Conservation (phyloP, 2,797 vertebrate genomes). For the Phoxinus dragarum region DNA sequence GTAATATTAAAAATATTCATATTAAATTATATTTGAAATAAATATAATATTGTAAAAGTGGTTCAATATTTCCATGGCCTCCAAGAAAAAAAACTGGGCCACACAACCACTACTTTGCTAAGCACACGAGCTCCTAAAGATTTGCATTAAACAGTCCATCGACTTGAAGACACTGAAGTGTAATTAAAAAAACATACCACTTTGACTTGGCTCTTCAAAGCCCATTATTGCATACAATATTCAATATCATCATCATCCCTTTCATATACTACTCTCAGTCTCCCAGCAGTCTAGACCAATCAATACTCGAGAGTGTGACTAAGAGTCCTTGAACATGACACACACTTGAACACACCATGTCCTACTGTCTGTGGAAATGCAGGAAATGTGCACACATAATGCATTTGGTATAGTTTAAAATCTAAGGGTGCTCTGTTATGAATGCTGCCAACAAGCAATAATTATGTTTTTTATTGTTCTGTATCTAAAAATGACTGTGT, state of each 20-base stretch:
- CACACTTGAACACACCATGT: constrained; percentile 50
- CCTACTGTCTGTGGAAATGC: neutral
- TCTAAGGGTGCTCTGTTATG: neutral
- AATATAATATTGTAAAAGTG: neutral
- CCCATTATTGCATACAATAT: constrained; percentile 69
- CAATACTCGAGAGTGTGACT: constrained; percentile 76
- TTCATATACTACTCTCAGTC: constrained; percentile 73
- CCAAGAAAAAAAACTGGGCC: too few species aligned
- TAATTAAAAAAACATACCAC: constrained; percentile 70
- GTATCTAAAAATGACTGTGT: neutral
- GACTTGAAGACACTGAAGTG: constrained; percentile 67
- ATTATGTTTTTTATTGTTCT: neutral
- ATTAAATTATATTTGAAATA: too few species aligned
- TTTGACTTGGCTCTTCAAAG: constrained; percentile 79
- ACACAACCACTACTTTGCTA: too few species aligned
- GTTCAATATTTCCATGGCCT: neutral
- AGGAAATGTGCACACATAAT: neutral
- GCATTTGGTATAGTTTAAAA: neutral
- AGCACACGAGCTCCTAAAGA: neutral
- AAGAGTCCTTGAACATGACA: constrained; percentile 64
- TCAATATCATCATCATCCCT: constrained; percentile 68
- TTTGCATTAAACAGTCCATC: constrained; percentile 66
- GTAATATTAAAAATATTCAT: too few species aligned
- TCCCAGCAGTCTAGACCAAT: constrained; percentile 77
- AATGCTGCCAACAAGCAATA: too few species aligned